phyloP scores from a whole-genome alignment of 2,888 invertebrate species.

The Sisyra nigra region DNA sequence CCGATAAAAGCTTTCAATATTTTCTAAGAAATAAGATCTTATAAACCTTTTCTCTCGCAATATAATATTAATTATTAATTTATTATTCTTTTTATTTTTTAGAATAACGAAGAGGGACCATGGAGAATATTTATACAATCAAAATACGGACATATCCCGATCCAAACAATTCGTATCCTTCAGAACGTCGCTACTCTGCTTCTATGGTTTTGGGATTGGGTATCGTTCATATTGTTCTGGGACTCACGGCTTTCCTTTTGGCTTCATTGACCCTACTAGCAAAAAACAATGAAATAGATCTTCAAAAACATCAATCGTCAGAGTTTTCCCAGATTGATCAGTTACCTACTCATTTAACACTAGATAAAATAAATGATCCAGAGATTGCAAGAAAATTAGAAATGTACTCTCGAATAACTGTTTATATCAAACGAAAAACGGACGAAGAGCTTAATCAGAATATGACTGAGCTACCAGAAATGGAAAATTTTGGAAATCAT shows the following conservation, averaged over 20 bases:
- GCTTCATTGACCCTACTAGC: conserved; percentile 34
- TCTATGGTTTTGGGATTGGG: conserved; percentile 48
- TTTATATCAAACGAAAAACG: conserved; percentile 12
- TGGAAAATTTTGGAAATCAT: neutral
- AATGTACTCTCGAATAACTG: conserved; percentile 2
- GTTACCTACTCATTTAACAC: conserved; percentile 3
- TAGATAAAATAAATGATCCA: conserved; percentile 3
- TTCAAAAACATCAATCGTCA: conserved; percentile 15
- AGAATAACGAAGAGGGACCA: conserved; percentile 15
- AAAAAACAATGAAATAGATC: conserved; percentile 4
- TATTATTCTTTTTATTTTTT: neutral
- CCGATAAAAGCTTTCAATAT: no score
- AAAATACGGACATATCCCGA: conserved; percentile 46
- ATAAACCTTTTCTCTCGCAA: no score
- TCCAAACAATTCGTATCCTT: conserved; percentile 41
- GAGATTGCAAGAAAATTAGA: conserved; percentile 5
- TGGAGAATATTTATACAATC: conserved; percentile 52
- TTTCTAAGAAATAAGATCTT: no score
- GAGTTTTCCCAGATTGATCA: neutral
- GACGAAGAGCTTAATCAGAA: neutral
- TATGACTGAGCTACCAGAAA: neutral
- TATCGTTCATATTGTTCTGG: conserved; percentile 43
- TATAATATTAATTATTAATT: no score
- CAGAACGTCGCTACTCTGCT: conserved; percentile 48
- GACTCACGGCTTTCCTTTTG: conserved; percentile 37